Conservation (phyloP, 2,113 vertebrate genomes). For the Psittacara wagleri region DNA sequence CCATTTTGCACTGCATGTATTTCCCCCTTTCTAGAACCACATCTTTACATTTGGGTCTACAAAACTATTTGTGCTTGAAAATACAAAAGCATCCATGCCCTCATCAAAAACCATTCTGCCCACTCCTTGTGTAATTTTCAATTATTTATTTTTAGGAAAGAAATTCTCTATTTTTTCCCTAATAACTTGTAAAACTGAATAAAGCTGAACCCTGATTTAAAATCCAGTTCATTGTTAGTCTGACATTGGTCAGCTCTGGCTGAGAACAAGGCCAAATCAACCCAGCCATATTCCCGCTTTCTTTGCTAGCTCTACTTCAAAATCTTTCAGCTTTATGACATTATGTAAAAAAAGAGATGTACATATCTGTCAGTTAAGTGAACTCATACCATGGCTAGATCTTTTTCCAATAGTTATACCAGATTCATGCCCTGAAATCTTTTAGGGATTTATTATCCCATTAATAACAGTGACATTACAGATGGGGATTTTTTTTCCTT, state of each 20-base stretch:
- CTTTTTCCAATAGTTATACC: not conserved
- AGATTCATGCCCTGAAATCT: not conserved
- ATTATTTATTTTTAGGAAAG: not conserved
- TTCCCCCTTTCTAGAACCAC: not conserved
- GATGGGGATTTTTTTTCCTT: not conserved
- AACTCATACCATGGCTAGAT: not conserved
- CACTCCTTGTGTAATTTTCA: not conserved
- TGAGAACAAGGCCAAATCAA: not conserved
- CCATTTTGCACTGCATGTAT: fast-evolving
- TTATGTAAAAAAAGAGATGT: not conserved
- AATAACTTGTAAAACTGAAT: not conserved
- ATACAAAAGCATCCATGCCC: not conserved
- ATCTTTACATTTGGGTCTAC: not conserved
- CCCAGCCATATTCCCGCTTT: not conserved
- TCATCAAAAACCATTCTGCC: not conserved
- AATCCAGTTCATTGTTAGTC: not conserved
- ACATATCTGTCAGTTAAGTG: not conserved
- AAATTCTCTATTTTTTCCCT: not conserved
- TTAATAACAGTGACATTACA: not conserved
- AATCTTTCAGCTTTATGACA: not conserved
- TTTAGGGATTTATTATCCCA: not conserved
- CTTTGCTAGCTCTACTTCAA: not conserved
- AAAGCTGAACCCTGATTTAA: not conserved
- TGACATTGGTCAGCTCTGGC: not conserved
- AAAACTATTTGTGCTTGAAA: not conserved